phyloP scores from a whole-genome alignment of 2,888 invertebrate species.

The Orthosia cruda region DNA sequence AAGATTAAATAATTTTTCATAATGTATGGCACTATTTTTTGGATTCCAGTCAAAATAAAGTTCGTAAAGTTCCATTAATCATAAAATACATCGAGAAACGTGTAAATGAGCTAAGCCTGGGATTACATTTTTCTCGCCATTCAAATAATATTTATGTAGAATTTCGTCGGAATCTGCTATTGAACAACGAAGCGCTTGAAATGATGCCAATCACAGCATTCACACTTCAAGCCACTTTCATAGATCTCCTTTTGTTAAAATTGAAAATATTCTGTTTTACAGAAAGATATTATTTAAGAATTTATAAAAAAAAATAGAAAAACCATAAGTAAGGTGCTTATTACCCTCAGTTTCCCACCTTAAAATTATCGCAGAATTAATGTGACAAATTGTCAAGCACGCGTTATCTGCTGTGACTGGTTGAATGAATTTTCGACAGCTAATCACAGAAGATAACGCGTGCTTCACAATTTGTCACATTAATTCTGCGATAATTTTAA shows the following conservation, averaged over 20 bases:
- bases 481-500: no score
- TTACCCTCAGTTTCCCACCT: no score
- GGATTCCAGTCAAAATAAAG: constrained; percentile 27
- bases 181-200: constrained; percentile 50
- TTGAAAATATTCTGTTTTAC: background rate
- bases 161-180: constrained; percentile 48
- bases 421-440: no score
- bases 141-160: constrained; percentile 62
- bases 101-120: constrained; percentile 23
- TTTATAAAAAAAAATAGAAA: background rate
- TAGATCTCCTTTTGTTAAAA: constrained; percentile 17
- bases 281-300: background rate
- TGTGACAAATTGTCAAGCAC: no score
- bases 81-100: constrained; percentile 6
- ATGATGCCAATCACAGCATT: constrained; percentile 57
- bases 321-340: background rate
- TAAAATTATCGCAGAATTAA: no score
- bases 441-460: no score
- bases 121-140: constrained; percentile 36
- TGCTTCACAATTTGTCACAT: no score
- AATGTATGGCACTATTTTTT: background rate
- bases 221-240: background rate
- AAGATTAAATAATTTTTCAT: background rate
- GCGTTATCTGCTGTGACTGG: no score
- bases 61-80: background rate